phyloP scores from a whole-genome alignment of 92 coral and sea anemone species.

The Siderastrea siderea region DNA sequence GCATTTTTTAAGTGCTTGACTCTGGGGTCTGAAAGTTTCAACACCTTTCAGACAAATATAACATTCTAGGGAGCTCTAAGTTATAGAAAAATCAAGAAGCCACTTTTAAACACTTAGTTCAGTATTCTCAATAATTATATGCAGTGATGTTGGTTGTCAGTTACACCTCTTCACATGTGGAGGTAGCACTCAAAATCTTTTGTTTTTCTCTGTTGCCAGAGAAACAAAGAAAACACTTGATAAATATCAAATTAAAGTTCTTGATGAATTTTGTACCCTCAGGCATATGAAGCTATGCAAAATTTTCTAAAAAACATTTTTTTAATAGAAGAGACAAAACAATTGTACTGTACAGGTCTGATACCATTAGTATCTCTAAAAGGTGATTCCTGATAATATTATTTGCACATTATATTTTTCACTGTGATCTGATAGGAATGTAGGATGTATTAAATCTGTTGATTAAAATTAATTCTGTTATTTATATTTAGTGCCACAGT shows the following conservation, averaged over 20 bases:
- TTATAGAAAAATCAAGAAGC: background rate
- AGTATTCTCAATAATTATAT: background rate
- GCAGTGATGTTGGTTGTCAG: background rate
- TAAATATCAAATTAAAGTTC: background rate
- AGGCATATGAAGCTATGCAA: background rate
- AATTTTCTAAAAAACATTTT: background rate
- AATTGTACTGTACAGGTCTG: too few species aligned
- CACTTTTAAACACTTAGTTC: background rate
- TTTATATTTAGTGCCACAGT: background rate
- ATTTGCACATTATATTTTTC: background rate
- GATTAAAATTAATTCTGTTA: background rate
- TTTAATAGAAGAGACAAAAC: too few species aligned
- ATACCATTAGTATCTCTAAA: too few species aligned
- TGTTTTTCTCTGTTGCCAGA: constrained; percentile 17
- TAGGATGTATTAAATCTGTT: background rate
- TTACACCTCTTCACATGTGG: background rate
- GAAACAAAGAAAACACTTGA: constrained; percentile 13
- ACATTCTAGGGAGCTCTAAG: constrained; percentile 1
- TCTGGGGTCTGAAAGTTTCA: background rate
- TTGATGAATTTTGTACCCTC: background rate
- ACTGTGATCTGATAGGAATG: background rate
- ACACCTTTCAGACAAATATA: background rate
- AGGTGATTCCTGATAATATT: too few species aligned
- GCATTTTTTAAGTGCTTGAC: background rate
- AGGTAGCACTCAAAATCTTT: background rate